phyloP scores from a whole-genome alignment of 2,888 invertebrate genomes.

The Andrena bucephala region DNA sequence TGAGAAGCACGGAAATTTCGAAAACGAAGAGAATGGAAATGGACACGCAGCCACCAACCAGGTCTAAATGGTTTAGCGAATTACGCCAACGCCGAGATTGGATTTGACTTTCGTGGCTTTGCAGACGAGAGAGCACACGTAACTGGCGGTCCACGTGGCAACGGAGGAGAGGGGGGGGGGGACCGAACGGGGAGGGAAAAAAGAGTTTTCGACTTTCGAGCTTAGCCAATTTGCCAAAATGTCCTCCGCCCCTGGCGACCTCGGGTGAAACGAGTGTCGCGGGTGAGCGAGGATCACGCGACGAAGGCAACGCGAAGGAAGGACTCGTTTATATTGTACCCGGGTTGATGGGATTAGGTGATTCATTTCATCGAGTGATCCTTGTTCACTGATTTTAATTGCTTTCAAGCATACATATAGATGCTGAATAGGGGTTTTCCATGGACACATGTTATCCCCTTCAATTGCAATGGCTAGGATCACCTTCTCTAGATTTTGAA shows the following conservation, averaged over 20 bases:
- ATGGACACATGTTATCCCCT: no score
- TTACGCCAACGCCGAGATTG: slow-evolving; percentile 76
- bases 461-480: no score
- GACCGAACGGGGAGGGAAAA: background rate
- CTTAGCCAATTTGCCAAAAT: slow-evolving; percentile 73
- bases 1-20: slow-evolving; percentile 70
- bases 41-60: slow-evolving; percentile 68
- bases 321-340: background rate
- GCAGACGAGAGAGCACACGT: slow-evolving; percentile 15
- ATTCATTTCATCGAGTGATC: background rate
- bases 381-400: background rate
- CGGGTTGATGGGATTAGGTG: background rate
- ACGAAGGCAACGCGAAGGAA: background rate
- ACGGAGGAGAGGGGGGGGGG: slow-evolving; percentile 4
- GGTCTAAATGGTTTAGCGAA: slow-evolving; percentile 79
- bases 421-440: no score
- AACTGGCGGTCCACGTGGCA: slow-evolving; percentile 32
- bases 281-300: slow-evolving; percentile 17
- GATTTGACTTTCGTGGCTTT: slow-evolving; percentile 75
- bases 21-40: slow-evolving; percentile 77
- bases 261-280: slow-evolving; percentile 8
- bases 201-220: slow-evolving; percentile 60
- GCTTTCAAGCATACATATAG: no score
- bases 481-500: no score
- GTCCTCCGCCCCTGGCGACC: slow-evolving; percentile 15